phyloP scores from a whole-genome alignment of 2,888 invertebrate species.

The Stenolophus ochropezus region DNA sequence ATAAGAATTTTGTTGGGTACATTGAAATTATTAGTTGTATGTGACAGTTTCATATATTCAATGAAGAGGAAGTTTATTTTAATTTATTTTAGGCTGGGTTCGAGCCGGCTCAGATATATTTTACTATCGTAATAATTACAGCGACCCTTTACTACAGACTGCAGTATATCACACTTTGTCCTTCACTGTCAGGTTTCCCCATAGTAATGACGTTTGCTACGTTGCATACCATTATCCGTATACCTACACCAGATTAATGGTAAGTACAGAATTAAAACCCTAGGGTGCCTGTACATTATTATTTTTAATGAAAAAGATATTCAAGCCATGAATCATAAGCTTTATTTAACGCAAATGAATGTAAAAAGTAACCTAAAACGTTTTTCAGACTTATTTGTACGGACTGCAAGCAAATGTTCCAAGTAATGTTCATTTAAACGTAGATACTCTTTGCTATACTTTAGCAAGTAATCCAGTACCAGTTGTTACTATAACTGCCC shows the following conservation, averaged over 20 bases:
- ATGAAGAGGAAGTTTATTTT: neutral
- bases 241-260: conserved; percentile 86
- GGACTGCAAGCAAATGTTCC: conserved; percentile 75
- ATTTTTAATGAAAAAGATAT: neutral
- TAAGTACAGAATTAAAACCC: conserved; percentile 67
- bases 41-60: neutral
- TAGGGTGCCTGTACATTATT: neutral
- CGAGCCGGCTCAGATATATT: conserved; percentile 85
- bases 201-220: conserved; percentile 86
- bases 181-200: conserved; percentile 85
- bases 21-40: neutral
- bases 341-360: conserved; percentile 61
- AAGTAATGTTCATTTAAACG: conserved; percentile 77
- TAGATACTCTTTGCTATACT: conserved; percentile 82
- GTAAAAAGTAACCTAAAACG: conserved; percentile 39
- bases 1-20: no score
- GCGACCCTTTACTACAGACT: conserved; percentile 73
- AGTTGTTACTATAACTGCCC: conserved; percentile 84
- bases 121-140: conserved; percentile 87
- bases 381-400: conserved; percentile 78
- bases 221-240: conserved; percentile 92
- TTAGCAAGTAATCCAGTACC: conserved; percentile 85
- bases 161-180: conserved; percentile 84
- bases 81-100: conserved; percentile 78
- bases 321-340: conserved; percentile 23